Evolutionary conservation across 2,888 invertebrate species (phyloP).

Genomic region (Halictus ligatus): DNA sequence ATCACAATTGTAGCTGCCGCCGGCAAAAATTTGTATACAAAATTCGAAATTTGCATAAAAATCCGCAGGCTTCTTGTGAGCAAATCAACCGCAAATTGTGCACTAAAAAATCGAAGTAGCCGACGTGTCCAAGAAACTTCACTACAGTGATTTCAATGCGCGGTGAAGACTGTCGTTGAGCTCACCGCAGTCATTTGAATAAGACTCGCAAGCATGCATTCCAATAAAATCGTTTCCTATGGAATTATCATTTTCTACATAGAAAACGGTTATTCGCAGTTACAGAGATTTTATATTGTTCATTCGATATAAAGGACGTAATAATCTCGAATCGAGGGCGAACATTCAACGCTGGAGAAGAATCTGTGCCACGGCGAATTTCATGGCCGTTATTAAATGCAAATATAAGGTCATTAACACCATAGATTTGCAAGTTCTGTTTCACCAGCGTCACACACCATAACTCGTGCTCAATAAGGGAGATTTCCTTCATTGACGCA

Average conservation of each 20-base stretch:
- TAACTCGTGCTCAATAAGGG: constrained; percentile 49
- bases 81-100: background rate
- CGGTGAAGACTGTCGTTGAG: background rate
- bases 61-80: background rate
- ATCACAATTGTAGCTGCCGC: background rate
- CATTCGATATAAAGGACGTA: no score
- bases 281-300: no score
- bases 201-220: background rate
- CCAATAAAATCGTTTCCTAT: background rate
- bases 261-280: no score
- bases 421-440: constrained; percentile 39
- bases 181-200: background rate
- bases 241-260: background rate
- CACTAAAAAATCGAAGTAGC: background rate
- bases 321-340: background rate
- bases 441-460: constrained; percentile 39
- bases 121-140: background rate
- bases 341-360: background rate
- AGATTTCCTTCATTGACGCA: constrained; percentile 65
- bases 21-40: background rate
- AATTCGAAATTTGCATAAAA: background rate
- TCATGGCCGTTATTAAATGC: constrained; percentile 12
- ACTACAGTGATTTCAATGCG: background rate
- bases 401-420: constrained; percentile 52
- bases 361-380: background rate